Percentiles rank a stretch among this genome's conserved stretches.
phyloP scores from a whole-genome alignment of 2,113 vertebrate genomes.

The crab-eating macaque (Macaca fascicularis) region DNA sequence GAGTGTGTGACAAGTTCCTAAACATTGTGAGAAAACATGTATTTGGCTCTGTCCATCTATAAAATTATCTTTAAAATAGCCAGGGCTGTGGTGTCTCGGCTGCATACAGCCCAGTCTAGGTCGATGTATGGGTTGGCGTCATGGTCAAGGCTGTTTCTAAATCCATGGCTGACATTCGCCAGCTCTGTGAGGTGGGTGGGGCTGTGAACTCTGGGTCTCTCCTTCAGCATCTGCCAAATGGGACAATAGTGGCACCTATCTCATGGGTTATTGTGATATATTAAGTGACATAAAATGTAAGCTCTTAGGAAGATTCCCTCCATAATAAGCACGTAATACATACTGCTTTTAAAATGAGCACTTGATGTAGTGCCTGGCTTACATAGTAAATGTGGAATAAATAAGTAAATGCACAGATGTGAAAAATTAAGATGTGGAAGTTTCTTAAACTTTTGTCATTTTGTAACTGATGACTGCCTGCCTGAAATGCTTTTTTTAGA shows the following conservation, averaged over 20 bases:
- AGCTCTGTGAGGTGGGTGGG: accelerated
- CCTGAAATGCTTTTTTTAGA: not conserved
- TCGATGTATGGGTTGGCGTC: accelerated
- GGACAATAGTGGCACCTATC: not conserved
- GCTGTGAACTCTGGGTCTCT: not conserved
- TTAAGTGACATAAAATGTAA: not conserved
- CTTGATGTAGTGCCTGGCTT: not conserved
- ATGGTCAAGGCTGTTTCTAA: not conserved
- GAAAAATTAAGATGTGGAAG: not conserved
- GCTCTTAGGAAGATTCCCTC: not conserved
- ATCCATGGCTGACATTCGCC: accelerated
- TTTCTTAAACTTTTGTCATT: accelerated
- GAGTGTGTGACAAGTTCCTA: accelerated
- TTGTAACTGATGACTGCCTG: not conserved
- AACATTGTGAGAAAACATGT: not conserved
- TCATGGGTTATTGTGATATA: not conserved
- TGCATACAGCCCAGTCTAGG: not conserved
- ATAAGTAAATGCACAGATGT: not conserved
- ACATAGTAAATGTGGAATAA: not conserved
- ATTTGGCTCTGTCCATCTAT: no score
- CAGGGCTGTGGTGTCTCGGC: not conserved
- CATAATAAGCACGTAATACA: not conserved
- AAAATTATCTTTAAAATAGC: not conserved
- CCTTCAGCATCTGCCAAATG: not conserved
- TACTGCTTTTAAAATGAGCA: not conserved